A percentile compares a stretch with the other conserved stretches of the same genome.
Evolutionary conservation across 2,888 invertebrate species (phyloP).

Genomic region (Lasioglossum villosulum): DNA sequence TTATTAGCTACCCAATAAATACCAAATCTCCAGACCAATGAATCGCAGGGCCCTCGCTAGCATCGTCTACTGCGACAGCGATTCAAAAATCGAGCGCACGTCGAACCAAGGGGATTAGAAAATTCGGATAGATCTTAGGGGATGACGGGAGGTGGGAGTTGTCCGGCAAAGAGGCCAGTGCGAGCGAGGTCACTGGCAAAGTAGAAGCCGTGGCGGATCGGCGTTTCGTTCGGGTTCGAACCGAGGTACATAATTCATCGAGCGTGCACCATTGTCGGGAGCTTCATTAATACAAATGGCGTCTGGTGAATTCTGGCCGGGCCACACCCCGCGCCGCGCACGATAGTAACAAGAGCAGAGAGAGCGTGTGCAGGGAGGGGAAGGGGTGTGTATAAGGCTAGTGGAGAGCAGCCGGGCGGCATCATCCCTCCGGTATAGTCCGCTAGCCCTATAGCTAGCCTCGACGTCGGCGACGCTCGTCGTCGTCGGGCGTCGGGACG

Average conservation of each 20-base stretch:
- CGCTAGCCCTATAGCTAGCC: conserved; percentile 9
- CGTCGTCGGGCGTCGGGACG: conserved; percentile 65
- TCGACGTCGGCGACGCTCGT: conserved; percentile 16
- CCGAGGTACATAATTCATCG: conserved; percentile 84
- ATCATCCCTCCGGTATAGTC: conserved; percentile 58
- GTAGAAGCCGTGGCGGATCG: conserved; percentile 66
- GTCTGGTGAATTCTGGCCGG: conserved; percentile 83
- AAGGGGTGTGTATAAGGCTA: conserved; percentile 45
- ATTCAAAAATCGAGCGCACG: not conserved
- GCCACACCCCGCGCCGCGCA: conserved; percentile 64
- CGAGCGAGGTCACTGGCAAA: conserved; percentile 68
- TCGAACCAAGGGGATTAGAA: not conserved
- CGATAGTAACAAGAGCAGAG: conserved; percentile 65
- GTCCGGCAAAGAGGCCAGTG: conserved; percentile 10
- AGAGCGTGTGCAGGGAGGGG: conserved; percentile 23
- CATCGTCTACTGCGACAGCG: not conserved
- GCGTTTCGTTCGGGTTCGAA: conserved; percentile 81
- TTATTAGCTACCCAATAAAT: not conserved
- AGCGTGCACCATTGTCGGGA: conserved; percentile 83
- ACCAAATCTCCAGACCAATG: not conserved
- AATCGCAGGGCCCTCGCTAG: not conserved
- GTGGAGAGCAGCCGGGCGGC: conserved; percentile 34
- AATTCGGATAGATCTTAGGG: not conserved
- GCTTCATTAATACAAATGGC: conserved; percentile 85
- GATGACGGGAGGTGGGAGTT: conserved; percentile 12